These are phyloP conservation scores for Rostratula benghalensis DNA, from an alignment of 2,113 vertebrate genomes.

Conservation along the genomic window DNA sequence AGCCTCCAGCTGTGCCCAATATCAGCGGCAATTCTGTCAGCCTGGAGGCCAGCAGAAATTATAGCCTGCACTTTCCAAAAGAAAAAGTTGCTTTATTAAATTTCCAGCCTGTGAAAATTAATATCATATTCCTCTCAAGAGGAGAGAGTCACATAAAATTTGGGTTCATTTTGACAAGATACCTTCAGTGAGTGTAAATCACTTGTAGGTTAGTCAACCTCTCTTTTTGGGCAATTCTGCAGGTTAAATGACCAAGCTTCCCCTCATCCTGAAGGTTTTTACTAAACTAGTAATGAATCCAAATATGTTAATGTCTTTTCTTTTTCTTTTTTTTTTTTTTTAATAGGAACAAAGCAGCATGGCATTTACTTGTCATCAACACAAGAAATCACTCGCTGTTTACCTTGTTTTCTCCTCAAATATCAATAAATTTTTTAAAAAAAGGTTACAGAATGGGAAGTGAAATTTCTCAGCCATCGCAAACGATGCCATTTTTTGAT, in stretches of 20 bases:
- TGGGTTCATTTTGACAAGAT: not conserved
- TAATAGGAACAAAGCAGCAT: not conserved
- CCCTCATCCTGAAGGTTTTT: not conserved
- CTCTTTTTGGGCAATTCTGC: not conserved
- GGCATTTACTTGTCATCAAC: accelerated
- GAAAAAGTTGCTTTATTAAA: slow-evolving; percentile 28
- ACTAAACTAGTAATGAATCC: not conserved
- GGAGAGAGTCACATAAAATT: not conserved
- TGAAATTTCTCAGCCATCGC: not conserved
- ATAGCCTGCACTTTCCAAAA: not conserved
- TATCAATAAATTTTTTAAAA: not conserved
- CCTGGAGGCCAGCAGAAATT: not conserved
- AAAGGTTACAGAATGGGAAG: not conserved
- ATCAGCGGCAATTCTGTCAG: not conserved
- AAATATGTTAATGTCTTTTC: not conserved
- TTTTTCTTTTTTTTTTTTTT: not conserved
- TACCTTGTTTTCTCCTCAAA: not conserved
- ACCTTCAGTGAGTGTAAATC: not conserved
- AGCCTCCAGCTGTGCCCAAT: not conserved
- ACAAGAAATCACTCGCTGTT: not conserved
- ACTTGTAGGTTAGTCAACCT: not conserved
- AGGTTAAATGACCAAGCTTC: not conserved
- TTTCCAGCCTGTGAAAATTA: slow-evolving; percentile 4
- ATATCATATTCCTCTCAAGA: not conserved
- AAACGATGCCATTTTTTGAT: not conserved